These are phyloP conservation scores for Hypomesus transpacificus DNA, from an alignment of 2,113 vertebrate species.

Conservation along the genomic window DNA sequence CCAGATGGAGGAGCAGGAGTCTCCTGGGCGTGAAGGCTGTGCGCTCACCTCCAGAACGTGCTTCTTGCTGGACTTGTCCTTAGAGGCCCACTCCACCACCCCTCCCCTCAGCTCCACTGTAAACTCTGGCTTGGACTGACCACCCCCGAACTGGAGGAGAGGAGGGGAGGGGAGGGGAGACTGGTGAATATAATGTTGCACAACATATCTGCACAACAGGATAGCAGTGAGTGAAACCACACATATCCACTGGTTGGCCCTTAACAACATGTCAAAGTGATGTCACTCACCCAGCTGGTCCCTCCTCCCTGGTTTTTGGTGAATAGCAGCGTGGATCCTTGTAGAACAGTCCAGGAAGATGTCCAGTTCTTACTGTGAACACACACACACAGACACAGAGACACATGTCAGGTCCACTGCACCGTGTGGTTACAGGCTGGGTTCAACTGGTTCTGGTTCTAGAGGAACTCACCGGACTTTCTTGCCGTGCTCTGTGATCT, in stretches of 20 bases:
- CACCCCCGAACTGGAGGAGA: constrained; percentile 79
- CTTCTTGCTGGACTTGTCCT: constrained; percentile 98
- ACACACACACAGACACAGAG: background rate
- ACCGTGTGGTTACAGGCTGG: background rate
- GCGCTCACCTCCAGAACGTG: constrained; percentile 87
- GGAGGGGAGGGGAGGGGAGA: constrained; percentile 56
- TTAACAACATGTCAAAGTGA: background rate
- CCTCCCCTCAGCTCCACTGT: constrained; percentile 90
- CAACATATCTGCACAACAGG: too few species aligned
- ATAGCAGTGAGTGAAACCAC: background rate
- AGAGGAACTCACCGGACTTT: constrained; percentile 81
- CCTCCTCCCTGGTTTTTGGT: constrained; percentile 89
- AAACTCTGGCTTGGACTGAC: constrained; percentile 93
- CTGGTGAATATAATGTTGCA: background rate
- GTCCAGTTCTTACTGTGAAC: constrained; percentile 92
- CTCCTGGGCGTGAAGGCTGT: background rate
- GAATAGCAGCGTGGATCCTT: constrained; percentile 84
- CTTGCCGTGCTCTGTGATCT: constrained; percentile 94
- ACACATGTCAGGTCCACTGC: background rate
- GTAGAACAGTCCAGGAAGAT: constrained; percentile 89
- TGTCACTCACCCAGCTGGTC: constrained; percentile 88
- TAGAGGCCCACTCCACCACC: constrained; percentile 85
- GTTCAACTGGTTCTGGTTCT: background rate
- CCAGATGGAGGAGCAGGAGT: too few species aligned
- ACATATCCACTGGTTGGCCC: background rate